These are phyloP conservation scores for Parauchenoglanis ngamensis DNA, from an alignment of 2,797 vertebrate species.

Conservation along the genomic window DNA sequence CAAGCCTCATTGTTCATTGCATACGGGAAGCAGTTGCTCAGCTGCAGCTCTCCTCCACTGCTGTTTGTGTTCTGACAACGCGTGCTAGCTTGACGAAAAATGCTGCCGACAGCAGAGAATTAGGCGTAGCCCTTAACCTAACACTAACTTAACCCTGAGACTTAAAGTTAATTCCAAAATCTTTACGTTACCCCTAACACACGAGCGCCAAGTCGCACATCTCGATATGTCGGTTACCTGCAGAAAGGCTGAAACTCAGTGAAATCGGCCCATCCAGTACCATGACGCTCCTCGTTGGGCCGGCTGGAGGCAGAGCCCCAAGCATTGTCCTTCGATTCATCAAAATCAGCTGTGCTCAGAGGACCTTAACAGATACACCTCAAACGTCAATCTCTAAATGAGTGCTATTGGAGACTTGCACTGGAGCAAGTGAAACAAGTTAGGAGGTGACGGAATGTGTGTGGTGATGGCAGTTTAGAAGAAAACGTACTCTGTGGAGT, in stretches of 20 bases:
- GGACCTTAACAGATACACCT: slow-evolving; percentile 66
- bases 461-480: neutral
- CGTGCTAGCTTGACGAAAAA: no score
- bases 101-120: no score
- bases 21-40: no score
- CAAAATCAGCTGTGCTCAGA: slow-evolving; percentile 81
- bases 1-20: no score
- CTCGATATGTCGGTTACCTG: slow-evolving; percentile 70
- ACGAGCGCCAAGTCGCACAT: no score
- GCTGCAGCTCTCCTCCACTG: no score
- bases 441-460: neutral
- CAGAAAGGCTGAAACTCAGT: slow-evolving; percentile 91
- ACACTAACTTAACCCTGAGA: no score
- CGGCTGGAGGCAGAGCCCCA: slow-evolving; percentile 74
- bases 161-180: no score
- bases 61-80: no score
- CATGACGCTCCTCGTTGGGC: slow-evolving; percentile 64
- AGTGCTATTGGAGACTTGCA: neutral
- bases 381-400: neutral
- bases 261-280: slow-evolving; percentile 89
- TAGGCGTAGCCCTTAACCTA: no score
- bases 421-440: neutral
- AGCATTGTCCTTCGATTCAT: slow-evolving; percentile 74
- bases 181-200: no score
- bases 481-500: slow-evolving; percentile 39